phyloP scores from a whole-genome alignment of 2,113 vertebrate species.

The Paraplagusia blochii region DNA sequence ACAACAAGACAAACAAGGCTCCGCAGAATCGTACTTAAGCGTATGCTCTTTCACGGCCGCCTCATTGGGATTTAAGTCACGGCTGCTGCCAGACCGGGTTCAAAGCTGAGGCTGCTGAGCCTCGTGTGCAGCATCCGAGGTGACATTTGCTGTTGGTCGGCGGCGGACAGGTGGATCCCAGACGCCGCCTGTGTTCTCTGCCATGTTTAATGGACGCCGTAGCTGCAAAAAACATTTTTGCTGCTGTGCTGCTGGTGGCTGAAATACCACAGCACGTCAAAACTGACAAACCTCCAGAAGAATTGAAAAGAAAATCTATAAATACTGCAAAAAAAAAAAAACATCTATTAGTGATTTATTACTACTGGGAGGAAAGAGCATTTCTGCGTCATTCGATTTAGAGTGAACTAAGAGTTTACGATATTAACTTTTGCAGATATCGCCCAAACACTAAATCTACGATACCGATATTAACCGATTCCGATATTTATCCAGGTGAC shows the following conservation, averaged over 20 bases:
- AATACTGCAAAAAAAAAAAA: too few relatives aligned
- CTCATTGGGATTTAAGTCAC: slow-evolving; percentile 74
- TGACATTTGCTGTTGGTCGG: slow-evolving; percentile 64
- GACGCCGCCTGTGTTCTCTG: slow-evolving; percentile 51
- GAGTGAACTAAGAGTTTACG: too few relatives aligned
- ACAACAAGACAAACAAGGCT: slow-evolving; percentile 53
- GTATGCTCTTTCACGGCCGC: slow-evolving; percentile 58
- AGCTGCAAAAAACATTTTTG: slow-evolving; percentile 37
- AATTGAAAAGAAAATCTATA: too few relatives aligned
- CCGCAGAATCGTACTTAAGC: slow-evolving; percentile 67
- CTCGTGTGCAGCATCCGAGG: slow-evolving; percentile 31
- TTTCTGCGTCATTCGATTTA: too few relatives aligned
- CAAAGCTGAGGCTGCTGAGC: slow-evolving; percentile 59
- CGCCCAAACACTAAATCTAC: too few relatives aligned
- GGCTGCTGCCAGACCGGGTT: slow-evolving; percentile 61
- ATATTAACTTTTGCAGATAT: too few relatives aligned
- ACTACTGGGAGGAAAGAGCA: too few relatives aligned
- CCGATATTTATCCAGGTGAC: too few relatives aligned
- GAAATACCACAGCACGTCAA: background rate
- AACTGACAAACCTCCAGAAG: too few relatives aligned
- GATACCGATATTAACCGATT: too few relatives aligned
- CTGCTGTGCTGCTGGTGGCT: slow-evolving; percentile 60
- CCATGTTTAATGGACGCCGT: slow-evolving; percentile 42
- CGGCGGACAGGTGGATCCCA: slow-evolving; percentile 57
- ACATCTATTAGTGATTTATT: too few relatives aligned